Evolutionary conservation across 2,888 invertebrate species (phyloP).

Genomic region (Stenichneumon culpator): DNA sequence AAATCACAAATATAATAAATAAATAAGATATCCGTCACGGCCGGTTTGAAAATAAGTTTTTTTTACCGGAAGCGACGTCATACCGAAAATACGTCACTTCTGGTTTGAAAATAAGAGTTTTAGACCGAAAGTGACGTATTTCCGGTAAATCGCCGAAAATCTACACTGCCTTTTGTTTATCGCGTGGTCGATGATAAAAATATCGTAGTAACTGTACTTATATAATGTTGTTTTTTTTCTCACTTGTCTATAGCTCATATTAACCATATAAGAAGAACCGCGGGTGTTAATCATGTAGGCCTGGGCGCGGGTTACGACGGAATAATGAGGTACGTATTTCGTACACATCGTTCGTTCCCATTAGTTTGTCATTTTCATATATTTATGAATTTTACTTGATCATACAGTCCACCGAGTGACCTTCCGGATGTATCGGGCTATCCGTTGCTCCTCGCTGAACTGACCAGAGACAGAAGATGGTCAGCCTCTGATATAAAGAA

Average conservation of each 20-base stretch:
- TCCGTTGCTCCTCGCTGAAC: slow-evolving; percentile 88
- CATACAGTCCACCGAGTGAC: slow-evolving; percentile 85
- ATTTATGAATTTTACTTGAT: slow-evolving; percentile 36
- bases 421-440: slow-evolving; percentile 87
- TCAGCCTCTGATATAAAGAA: slow-evolving; percentile 88
- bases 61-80: too few species aligned
- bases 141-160: too few species aligned
- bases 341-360: slow-evolving; percentile 3
- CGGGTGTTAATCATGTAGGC: slow-evolving; percentile 89
- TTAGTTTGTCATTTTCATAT: background rate
- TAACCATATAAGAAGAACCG: slow-evolving; percentile 88
- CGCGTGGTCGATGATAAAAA: background rate
- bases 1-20: too few species aligned
- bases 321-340: slow-evolving; percentile 85
- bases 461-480: slow-evolving; percentile 88
- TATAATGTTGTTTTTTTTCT: slow-evolving; percentile 20
- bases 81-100: too few species aligned
- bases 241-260: slow-evolving; percentile 86
- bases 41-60: too few species aligned
- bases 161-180: background rate
- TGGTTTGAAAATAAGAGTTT: too few species aligned
- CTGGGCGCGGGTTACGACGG: slow-evolving; percentile 88
- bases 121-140: too few species aligned
- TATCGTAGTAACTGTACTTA: slow-evolving; percentile 24
- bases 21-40: too few species aligned